Percentiles rank a stretch among this genome's conserved stretches.
These are phyloP conservation scores for Dugesia japonica DNA, from an alignment of 2,888 invertebrate genomes.

Conservation along the genomic window DNA sequence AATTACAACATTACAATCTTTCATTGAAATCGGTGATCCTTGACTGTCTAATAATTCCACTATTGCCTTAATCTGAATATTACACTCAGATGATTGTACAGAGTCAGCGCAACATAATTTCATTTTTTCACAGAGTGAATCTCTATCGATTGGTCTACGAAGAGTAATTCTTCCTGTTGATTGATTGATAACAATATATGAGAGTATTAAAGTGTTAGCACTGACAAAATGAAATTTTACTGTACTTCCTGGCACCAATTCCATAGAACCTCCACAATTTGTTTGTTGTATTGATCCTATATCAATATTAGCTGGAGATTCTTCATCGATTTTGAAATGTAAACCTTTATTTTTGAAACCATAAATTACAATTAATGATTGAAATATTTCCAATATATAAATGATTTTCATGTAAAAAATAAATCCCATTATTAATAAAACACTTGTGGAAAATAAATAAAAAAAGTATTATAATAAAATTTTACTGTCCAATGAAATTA, in stretches of 20 bases:
- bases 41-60: slow-evolving; percentile 6
- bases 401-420: background rate
- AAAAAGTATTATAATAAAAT: background rate
- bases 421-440: background rate
- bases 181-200: background rate
- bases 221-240: slow-evolving; percentile 1
- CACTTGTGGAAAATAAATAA: too few species aligned
- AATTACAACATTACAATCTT: slow-evolving; percentile 29
- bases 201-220: background rate
- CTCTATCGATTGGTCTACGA: slow-evolving; percentile 23
- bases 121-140: slow-evolving; percentile 22
- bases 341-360: background rate
- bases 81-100: background rate
- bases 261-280: background rate
- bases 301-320: background rate
- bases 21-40: background rate
- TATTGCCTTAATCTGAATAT: background rate
- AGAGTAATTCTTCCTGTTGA: background rate
- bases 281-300: background rate
- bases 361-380: background rate
- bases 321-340: slow-evolving; percentile 9
- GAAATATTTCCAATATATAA: background rate
- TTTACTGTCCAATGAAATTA: background rate
- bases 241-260: background rate
- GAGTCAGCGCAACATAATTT: background rate